phyloP scores from a whole-genome alignment of 1,140 invertebrate species.

The Harlomillsia oculata region DNA sequence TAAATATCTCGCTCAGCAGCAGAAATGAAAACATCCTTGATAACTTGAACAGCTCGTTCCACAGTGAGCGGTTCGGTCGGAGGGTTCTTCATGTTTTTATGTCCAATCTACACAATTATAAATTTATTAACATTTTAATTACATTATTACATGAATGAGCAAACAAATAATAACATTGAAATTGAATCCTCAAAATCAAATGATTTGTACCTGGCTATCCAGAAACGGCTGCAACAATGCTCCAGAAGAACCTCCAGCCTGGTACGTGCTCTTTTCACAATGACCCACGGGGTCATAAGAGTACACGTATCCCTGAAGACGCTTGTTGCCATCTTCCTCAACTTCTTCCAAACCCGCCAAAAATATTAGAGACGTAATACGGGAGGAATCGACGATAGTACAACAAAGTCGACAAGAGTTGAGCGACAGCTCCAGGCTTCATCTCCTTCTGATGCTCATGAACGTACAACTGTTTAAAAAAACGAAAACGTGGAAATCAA shows the following conservation, averaged over 20 bases:
- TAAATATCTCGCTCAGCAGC: constrained; percentile 95
- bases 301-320: constrained; percentile 86
- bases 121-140: no score
- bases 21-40: constrained; percentile 93
- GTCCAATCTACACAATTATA: constrained; percentile 66
- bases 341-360: constrained; percentile 76
- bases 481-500: constrained; percentile 1
- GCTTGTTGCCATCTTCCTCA: no score
- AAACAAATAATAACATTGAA: background rate
- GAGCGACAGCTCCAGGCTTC: constrained; percentile 81
- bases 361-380: constrained; percentile 90
- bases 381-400: constrained; percentile 98
- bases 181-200: background rate
- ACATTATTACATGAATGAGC: background rate
- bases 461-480: constrained; percentile 68
- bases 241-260: constrained; percentile 73
- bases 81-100: constrained; percentile 66
- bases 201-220: constrained; percentile 74
- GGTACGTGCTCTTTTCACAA: constrained; percentile 66
- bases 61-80: constrained; percentile 51
- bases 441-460: constrained; percentile 92
- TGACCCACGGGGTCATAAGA: constrained; percentile 96
- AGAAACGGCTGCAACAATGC: constrained; percentile 71
- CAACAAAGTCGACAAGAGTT: constrained; percentile 90
- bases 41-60: constrained; percentile 69